Conservation (phyloP, 1,140 invertebrate species). For the Musca domestica region DNA sequence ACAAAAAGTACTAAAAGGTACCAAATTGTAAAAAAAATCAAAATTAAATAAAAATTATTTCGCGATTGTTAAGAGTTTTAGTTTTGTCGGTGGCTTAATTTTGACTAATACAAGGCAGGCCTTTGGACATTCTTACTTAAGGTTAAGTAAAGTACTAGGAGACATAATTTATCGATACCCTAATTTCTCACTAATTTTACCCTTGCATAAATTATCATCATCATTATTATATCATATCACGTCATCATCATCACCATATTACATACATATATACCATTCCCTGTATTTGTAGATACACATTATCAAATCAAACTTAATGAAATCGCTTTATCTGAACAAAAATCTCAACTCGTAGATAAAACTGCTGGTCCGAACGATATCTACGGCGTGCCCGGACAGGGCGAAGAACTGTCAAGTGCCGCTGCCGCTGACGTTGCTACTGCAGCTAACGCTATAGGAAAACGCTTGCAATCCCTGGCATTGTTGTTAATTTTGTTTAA, state of each 20-base stretch:
- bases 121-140: too few relatives aligned
- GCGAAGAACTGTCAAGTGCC: not conserved
- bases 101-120: too few relatives aligned
- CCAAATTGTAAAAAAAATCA: too few relatives aligned
- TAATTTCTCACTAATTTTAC: not conserved
- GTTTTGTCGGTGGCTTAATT: too few relatives aligned
- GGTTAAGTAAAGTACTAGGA: too few relatives aligned
- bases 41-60: too few relatives aligned
- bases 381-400: slow-evolving; percentile 9
- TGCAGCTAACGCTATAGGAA: not conserved
- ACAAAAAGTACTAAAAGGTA: too few relatives aligned
- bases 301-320: slow-evolving; percentile 69
- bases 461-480: not conserved
- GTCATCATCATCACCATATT: too few relatives aligned
- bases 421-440: not conserved
- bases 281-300: slow-evolving; percentile 59
- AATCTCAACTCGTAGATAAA: slow-evolving; percentile 57
- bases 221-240: not conserved
- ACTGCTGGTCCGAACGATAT: slow-evolving; percentile 20
- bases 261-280: too few relatives aligned
- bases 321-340: slow-evolving; percentile 69
- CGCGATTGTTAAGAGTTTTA: too few relatives aligned
- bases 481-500: not conserved
- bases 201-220: not conserved
- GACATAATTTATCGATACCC: too few relatives aligned